Evolutionary conservation across 2,888 invertebrate genomes (phyloP).

Genomic region (Pandemis heparana): DNA sequence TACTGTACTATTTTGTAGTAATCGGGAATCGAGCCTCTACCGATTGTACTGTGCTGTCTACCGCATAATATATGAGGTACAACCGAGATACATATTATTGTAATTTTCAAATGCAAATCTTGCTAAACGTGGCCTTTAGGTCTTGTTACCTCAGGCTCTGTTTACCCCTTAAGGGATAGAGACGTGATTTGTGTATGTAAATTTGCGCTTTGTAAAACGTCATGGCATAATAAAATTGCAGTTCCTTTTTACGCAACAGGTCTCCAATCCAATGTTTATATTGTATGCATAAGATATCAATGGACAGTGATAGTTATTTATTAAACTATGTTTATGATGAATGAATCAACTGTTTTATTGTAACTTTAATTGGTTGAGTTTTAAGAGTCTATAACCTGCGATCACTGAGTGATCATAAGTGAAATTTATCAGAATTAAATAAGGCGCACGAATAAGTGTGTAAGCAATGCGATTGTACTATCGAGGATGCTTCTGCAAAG

Average conservation of each 20-base stretch:
- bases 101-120: neutral
- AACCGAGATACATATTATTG: neutral
- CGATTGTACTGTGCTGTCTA: neutral
- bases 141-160: too few species aligned
- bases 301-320: conserved; percentile 44
- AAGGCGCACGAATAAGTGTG: too few species aligned
- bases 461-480: too few species aligned
- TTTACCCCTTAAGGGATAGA: too few species aligned
- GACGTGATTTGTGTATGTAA: neutral
- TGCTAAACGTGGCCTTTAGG: too few species aligned
- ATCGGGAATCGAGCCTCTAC: neutral
- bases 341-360: conserved; percentile 45
- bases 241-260: conserved; percentile 6
- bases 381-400: too few species aligned
- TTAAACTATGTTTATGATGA: conserved; percentile 50
- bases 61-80: neutral
- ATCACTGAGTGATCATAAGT: too few species aligned
- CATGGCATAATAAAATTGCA: neutral
- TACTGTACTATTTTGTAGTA: neutral
- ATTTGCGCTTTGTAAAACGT: neutral
- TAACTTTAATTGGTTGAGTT: neutral
- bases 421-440: too few species aligned
- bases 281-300: conserved; percentile 37
- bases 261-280: conserved; percentile 21
- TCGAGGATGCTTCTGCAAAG: too few species aligned